Conservation (phyloP, 2,888 invertebrate species). For the Caenorhabditis auriculariae region DNA sequence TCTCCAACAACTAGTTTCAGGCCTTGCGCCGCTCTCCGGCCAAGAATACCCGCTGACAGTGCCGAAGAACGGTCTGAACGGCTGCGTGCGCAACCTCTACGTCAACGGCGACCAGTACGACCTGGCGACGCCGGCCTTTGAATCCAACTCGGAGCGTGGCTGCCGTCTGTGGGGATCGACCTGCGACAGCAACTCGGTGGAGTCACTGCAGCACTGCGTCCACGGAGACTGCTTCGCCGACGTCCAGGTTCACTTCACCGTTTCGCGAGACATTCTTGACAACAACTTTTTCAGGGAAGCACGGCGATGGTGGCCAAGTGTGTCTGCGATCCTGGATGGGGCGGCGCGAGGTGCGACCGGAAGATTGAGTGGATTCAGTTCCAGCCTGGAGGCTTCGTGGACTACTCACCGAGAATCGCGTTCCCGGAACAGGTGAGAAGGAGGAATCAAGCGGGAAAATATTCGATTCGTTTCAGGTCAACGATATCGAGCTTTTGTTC, state of each 20-base stretch:
- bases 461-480: constrained; percentile 63
- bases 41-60: constrained; percentile 38
- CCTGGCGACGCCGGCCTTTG: constrained; percentile 82
- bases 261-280: background rate
- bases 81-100: constrained; percentile 90
- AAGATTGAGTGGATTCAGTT: constrained; percentile 59
- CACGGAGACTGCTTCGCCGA: constrained; percentile 61
- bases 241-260: constrained; percentile 8
- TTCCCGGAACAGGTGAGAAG: constrained; percentile 32
- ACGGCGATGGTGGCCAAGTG: constrained; percentile 70
- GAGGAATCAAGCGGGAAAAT: background rate
- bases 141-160: constrained; percentile 67
- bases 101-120: constrained; percentile 92
- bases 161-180: constrained; percentile 91
- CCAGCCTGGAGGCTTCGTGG: constrained; percentile 45
- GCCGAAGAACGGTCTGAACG: constrained; percentile 76
- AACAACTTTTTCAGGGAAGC: constrained; percentile 14
- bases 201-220: constrained; percentile 63
- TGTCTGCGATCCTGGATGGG: constrained; percentile 92
- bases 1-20: background rate
- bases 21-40: constrained; percentile 29
- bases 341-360: constrained; percentile 71
- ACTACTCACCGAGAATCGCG: constrained; percentile 42
- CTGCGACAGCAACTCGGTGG: constrained; percentile 81
- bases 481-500: constrained; percentile 88